Evolutionary conservation across 2,113 vertebrate species (phyloP), one percentile per base, ranked within the genome.

Genomic region (Herpetotheres cachinnans): DNA sequence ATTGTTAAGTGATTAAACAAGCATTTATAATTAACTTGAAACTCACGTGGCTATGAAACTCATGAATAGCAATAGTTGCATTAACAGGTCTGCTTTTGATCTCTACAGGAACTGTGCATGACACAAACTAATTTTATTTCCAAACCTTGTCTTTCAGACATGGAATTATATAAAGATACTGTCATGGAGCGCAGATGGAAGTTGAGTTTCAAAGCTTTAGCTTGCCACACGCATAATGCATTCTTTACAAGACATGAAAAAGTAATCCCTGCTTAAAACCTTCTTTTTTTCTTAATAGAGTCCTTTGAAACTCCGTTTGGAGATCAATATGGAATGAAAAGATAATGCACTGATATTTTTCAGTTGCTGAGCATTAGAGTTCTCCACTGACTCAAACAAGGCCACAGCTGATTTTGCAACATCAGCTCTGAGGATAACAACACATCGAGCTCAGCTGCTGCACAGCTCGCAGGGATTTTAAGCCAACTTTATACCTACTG

Each of bases 21-120:
- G 90, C 58, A 90, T 95, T 95, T 96, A 94, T 95, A 97, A 97
- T 95, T 96, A 97, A 96, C 93, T 86, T 80, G 95, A 93, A 97
- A 97, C 87, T 90, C 91, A 91, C 74, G 85, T 0, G 1, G 66
- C 84, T 90, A 88, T 44, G 84, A 95, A 93, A 88, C 85, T 97
- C 94, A 97, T 94, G 96, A 97, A 97, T 95, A 97, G 92, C 95
- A 92, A 93, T 93, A 97, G 96, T 79, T 95, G 92, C 87, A 97
- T 95, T 96, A 94, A 55, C 89, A 92, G 93, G 72, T 84, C 70
- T 89, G 88, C 77, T 93, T 97, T 97, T 97, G 96, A 96, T 96
- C 93, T 95, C 91, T 78, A 82, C 86, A 93, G 93, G 87, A 96
- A 88, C 91, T 62, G 58, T 83, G 94, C 67, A 95, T 52, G 89